Evolutionary conservation across 2,113 vertebrate genomes (phyloP).

Genomic region (Hyla sarda): DNA sequence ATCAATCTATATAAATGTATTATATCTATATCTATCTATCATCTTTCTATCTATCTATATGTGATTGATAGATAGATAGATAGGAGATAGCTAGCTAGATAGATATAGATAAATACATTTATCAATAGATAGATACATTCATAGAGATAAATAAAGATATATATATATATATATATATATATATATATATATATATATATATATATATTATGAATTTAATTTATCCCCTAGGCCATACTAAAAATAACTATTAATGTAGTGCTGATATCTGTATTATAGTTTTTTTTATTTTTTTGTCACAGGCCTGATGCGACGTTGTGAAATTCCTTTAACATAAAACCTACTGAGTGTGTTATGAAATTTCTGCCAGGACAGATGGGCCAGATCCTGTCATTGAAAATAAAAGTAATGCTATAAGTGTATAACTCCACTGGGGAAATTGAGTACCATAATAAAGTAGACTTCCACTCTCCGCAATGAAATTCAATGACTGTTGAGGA

Average conservation of each 20-base stretch:
- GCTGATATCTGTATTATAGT: conserved; percentile 85
- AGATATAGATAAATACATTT: too few species aligned
- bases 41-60: too few species aligned
- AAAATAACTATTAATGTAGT: conserved; percentile 82
- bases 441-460: conserved; percentile 87
- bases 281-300: conserved; percentile 86
- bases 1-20: too few species aligned
- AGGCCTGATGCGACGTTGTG: conserved; percentile 76
- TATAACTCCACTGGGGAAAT: conserved; percentile 85
- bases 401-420: conserved; percentile 87
- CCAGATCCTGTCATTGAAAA: conserved; percentile 85
- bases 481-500: conserved; percentile 87
- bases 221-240: conserved; percentile 62
- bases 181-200: too few species aligned
- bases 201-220: conserved; percentile 25
- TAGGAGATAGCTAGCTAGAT: too few species aligned
- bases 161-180: too few species aligned
- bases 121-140: too few species aligned
- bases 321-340: conserved; percentile 87
- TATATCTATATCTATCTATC: too few species aligned
- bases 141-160: too few species aligned
- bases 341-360: conserved; percentile 83
- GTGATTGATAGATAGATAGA: too few species aligned
- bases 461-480: conserved; percentile 84
- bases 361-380: conserved; percentile 84